Evolutionary conservation across 2,113 vertebrate genomes (phyloP).

Genomic region (Macroglossus sobrinus): DNA sequence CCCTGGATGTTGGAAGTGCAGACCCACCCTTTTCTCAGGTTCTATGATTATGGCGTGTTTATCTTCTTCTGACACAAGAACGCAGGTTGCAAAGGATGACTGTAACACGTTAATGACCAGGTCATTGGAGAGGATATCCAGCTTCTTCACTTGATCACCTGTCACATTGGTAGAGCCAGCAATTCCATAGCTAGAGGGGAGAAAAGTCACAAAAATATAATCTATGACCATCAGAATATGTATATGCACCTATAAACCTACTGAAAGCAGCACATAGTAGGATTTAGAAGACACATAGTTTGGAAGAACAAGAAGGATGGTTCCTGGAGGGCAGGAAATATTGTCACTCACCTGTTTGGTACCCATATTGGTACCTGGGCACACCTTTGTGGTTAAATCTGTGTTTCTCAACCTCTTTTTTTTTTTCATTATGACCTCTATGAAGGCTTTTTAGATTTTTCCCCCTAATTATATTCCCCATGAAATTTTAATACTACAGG

Average conservation of each 20-base stretch:
- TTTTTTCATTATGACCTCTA: not conserved
- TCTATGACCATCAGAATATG: not conserved
- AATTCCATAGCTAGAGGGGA: slow-evolving; percentile 91
- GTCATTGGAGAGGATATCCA: slow-evolving; percentile 97
- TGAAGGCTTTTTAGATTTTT: not conserved
- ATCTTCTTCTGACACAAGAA: slow-evolving; percentile 96
- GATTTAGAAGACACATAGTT: not conserved
- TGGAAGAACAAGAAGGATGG: not conserved
- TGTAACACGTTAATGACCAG: slow-evolving; percentile 97
- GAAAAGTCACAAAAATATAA: slow-evolving; percentile 10
- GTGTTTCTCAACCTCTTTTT: not conserved
- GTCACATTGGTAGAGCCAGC: slow-evolving; percentile 97
- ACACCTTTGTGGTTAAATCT: not conserved
- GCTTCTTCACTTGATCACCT: slow-evolving; percentile 97
- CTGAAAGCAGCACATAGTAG: not conserved
- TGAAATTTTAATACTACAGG: not conserved
- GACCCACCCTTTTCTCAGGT: slow-evolving; percentile 88
- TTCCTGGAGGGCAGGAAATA: not conserved
- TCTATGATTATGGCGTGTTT: slow-evolving; percentile 93
- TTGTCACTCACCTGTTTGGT: not conserved
- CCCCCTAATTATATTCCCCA: not conserved
- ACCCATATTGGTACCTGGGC: not conserved
- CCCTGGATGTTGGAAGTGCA: rapidly evolving
- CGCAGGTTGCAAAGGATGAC: slow-evolving; percentile 94
- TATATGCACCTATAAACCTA: not conserved